Evolutionary conservation across 2,888 invertebrate genomes (phyloP), one percentile per base, ranked within the genome.

Genomic region (Mystacides longicornis): DNA sequence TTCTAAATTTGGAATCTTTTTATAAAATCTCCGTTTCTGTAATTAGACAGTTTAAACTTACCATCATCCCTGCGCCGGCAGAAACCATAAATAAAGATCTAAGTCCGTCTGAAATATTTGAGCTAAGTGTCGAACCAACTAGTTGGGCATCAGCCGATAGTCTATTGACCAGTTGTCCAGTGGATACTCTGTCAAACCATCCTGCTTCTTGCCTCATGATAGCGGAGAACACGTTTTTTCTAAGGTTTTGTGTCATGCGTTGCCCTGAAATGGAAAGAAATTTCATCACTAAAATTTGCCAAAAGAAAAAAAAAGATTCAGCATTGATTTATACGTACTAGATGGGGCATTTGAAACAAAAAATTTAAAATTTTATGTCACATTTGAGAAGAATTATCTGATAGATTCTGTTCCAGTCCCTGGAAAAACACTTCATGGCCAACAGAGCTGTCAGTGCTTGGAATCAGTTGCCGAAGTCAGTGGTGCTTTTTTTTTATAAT

Each of bases 41-140:
- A n/a, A n/a, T n/a, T n/a, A n/a, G n/a, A n/a, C n/a, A n/a, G n/a
- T n/a, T n/a, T n/a, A 23, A 42, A 9, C 18, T 69, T 72, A 93
- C 92, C 97, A 97, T 97, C 91, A 98, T 94, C 22, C 89, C 86
- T 33, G 93, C 85, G 1, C 96, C 94, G 45, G 89, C 90, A 22
- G 83, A 70, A 7, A 91, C 89, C 85, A 94, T 93, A 57, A 93
- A 85, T 2, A 85, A 68, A 0, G 95, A 90, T 48, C 98, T 76
- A 20, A 97, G 71, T 0, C 98, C 98, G 74, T 98, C 97, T 2
- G 95, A 94, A 56, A 98, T 82, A 73, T 98, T 98, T 67, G 86
- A 87, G 52, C 95, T 96, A 1, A 98, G 79, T 33, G 95, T 89
- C 58, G 90, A 85, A 4, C 96, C 94, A 4, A 98, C 93, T 16